Evolutionary conservation across 2,797 vertebrate genomes (phyloP), one percentile per base, ranked within the genome.

Genomic region (Cyclopterus lumpus): DNA sequence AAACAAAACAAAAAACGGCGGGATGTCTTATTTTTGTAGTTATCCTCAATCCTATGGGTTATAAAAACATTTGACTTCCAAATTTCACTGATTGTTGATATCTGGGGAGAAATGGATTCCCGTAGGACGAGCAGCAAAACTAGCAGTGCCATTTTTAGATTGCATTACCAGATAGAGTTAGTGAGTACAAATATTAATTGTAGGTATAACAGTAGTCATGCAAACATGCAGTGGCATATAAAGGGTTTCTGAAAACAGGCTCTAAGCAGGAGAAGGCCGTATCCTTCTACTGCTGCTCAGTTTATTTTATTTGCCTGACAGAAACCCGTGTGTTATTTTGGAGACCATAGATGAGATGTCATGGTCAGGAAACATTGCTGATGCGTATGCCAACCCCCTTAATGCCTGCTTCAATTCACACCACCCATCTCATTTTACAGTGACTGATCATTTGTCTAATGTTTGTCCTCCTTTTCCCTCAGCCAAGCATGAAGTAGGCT

Each of bases 351-450:
- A 77, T 63, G 79, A 78, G 77, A 81, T 72, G 74, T 81, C 68
- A 76, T 72, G 58, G 65, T 75, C 72, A 81, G 82, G 72, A 90
- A 87, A 83, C 80, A 88, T 71, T 80, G 76, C 86, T 76, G 76
- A 89, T 81, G 77, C 58, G 42, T 84, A 81, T 86, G 80, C 91
- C 86, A 81, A 71, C 66, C 67, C 75, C 46, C 66, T 83, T 88
- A 88, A 91, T 81, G 75, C 55, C 71, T 81, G 87, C 76, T 71
- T 84, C 82, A 88, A 74, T 90, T 90, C 83, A 88, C 90, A 83
- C 84, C 86, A 78, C 85, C 85, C 78, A 73, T 89, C 83, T 91
- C 84, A 79, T 89, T 92, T 93, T 87, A 89, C 92, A 84, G 75
- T 86, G 86, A 80, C 86, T 87, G 88, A 72, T 85, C 88, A 87